Conservation (phyloP, 2,888 invertebrate species). For the Mythimna impura region DNA sequence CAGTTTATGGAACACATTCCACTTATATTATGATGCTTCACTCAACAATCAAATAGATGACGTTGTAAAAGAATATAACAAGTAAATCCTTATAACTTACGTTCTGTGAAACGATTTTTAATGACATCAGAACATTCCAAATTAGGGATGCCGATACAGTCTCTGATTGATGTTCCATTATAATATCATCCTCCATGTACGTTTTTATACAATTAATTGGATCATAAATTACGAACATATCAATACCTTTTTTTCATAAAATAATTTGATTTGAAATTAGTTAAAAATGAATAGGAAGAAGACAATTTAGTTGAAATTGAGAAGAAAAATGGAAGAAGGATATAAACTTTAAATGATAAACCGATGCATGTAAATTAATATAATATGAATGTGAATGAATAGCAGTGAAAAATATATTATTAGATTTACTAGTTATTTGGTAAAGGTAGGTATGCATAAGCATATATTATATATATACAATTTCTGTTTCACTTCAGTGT, state of each 20-base stretch:
- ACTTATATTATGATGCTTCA: neutral
- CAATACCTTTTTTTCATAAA: slow-evolving; percentile 42
- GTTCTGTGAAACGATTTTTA: slow-evolving; percentile 35
- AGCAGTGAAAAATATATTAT: neutral
- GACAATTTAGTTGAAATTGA: neutral
- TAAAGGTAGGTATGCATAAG: neutral
- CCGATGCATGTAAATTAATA: too few species aligned
- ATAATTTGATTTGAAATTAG: slow-evolving; percentile 46
- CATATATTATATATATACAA: too few species aligned
- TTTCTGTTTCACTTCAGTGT: neutral
- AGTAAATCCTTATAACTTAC: slow-evolving; percentile 15
- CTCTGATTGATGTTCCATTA: slow-evolving; percentile 73
- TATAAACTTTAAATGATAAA: too few species aligned
- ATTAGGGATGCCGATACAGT: slow-evolving; percentile 68
- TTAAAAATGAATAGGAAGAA: slow-evolving; percentile 9
- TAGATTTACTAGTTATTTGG: neutral
- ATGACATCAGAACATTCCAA: slow-evolving; percentile 59
- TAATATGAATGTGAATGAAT: too few species aligned
- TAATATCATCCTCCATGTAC: slow-evolving; percentile 64
- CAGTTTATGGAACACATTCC: neutral
- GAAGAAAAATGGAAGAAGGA: neutral
- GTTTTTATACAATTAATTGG: slow-evolving; percentile 75
- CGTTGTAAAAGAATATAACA: slow-evolving; percentile 29
- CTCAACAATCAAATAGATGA: slow-evolving; percentile 8
- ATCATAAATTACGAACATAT: slow-evolving; percentile 70